These are phyloP conservation scores for Protaetia brevitarsis DNA, from an alignment of 1,140 invertebrate species.

Conservation along the genomic window DNA sequence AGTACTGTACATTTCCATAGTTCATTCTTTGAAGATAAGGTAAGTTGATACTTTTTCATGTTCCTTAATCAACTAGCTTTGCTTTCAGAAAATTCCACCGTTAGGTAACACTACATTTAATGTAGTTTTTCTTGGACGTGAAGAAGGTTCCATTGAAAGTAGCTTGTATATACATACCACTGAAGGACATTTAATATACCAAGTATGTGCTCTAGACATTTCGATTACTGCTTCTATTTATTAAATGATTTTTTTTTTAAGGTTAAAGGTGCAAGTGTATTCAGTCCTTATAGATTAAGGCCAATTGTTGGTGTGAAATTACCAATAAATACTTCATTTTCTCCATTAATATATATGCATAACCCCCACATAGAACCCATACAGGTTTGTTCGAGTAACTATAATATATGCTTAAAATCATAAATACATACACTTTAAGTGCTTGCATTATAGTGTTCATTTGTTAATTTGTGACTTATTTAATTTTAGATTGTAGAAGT, in stretches of 20 bases:
- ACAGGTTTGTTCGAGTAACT: constrained; percentile 76
- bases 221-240: not conserved
- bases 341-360: constrained; percentile 86
- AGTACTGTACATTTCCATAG: constrained; percentile 87
- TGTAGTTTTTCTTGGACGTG: constrained; percentile 89
- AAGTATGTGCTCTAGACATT: constrained; percentile 52
- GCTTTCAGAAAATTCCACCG: constrained; percentile 73
- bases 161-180: constrained; percentile 91
- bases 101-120: constrained; percentile 92
- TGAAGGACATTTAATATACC: constrained; percentile 79
- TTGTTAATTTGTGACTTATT: not conserved
- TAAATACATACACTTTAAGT: too few species aligned
- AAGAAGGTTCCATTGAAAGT: constrained; percentile 84
- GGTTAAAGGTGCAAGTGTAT: constrained; percentile 78
- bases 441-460: not conserved
- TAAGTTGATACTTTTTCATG: constrained; percentile 46
- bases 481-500: constrained; percentile 73
- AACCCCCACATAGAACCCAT: constrained; percentile 86
- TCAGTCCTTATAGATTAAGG: constrained; percentile 83
- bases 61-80: not conserved
- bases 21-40: constrained; percentile 89
- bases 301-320: constrained; percentile 86
- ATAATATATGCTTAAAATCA: not conserved
- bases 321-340: constrained; percentile 88
- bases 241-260: constrained; percentile 49